phyloP scores from a whole-genome alignment of 2,888 invertebrate genomes.

The Meiosimyza decipiens region DNA sequence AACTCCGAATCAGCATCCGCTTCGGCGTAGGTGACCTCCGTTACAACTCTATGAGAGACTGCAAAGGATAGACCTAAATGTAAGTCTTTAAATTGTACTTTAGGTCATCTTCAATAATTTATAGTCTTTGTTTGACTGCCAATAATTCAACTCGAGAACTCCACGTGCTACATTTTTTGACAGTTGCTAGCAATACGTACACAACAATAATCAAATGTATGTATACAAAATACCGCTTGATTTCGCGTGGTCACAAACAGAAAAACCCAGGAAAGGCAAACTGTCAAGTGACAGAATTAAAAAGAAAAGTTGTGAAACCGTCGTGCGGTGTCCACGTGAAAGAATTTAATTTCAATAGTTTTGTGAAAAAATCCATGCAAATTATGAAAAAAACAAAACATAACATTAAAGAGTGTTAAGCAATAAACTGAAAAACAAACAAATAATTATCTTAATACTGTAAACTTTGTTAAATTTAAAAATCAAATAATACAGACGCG shows the following conservation, averaged over 20 bases:
- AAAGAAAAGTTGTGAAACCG: conserved; percentile 29
- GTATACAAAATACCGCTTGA: conserved; percentile 3
- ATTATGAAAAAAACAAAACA: conserved; percentile 7
- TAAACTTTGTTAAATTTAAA: conserved; percentile 20
- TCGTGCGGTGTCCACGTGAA: conserved; percentile 45
- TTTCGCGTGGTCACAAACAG: conserved; percentile 17
- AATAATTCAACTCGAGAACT: not conserved
- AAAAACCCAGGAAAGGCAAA: conserved; percentile 17
- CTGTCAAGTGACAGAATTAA: conserved; percentile 7
- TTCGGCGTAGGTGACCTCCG: no score
- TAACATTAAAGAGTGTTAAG: conserved; percentile 5
- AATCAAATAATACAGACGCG: conserved; percentile 44
- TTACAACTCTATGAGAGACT: no score
- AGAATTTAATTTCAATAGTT: conserved; percentile 23
- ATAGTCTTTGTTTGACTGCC: not conserved
- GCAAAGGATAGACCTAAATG: no score
- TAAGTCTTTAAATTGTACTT: no score
- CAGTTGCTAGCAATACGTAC: conserved; percentile 28
- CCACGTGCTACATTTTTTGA: conserved; percentile 45
- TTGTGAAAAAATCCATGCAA: not conserved
- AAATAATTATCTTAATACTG: not conserved
- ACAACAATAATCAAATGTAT: conserved; percentile 14
- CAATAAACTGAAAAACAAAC: conserved; percentile 11
- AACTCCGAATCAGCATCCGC: no score
- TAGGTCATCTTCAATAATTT: no score